These are phyloP conservation scores for Neopelma chrysocephalum DNA, from an alignment of 2,797 vertebrate species.

Conservation along the genomic window DNA sequence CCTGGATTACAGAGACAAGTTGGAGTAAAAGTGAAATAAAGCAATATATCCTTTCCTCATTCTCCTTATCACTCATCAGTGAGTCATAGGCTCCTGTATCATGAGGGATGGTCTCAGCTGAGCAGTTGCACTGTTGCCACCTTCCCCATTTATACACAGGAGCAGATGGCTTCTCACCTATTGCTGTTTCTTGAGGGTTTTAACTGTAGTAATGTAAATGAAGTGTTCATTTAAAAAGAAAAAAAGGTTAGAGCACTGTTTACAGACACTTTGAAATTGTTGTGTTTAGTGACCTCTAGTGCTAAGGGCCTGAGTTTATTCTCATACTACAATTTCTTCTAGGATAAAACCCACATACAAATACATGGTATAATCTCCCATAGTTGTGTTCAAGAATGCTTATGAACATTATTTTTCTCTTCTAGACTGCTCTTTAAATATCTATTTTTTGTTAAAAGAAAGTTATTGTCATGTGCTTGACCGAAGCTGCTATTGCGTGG, in stretches of 20 bases:
- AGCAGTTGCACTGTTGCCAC: background rate
- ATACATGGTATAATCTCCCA: background rate
- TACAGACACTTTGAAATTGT: background rate
- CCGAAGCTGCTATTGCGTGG: background rate
- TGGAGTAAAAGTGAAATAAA: background rate
- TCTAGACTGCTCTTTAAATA: background rate
- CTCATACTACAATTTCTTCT: background rate
- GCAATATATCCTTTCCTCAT: background rate
- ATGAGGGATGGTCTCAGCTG: background rate
- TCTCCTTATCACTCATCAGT: background rate
- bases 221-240: background rate
- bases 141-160: background rate
- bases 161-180: background rate
- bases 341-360: background rate
- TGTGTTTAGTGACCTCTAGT: constrained; percentile 36
- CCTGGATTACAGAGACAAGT: background rate
- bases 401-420: background rate
- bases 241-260: background rate
- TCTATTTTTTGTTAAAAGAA: background rate
- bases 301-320: background rate
- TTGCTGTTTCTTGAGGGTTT: background rate
- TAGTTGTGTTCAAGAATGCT: background rate
- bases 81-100: background rate
- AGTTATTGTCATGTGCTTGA: background rate
- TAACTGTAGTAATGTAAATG: background rate